Base-by-base conservation (phyloP, 2,888 invertebrate genomes). In the Hypolimnas misippus region DNA sequence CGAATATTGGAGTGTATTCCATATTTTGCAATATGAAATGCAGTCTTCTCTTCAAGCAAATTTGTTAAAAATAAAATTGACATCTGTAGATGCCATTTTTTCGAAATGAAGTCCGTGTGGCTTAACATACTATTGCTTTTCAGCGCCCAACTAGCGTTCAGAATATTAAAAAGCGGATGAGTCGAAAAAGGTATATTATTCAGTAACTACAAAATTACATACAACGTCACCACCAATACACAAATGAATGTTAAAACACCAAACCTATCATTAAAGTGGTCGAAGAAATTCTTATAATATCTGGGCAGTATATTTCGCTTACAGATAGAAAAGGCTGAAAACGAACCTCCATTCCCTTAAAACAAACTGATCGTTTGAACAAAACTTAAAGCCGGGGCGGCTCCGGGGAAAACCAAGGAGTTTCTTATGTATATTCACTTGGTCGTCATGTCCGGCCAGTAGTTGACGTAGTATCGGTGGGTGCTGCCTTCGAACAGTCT, bases 391-490 rank as follows among this genome's bases (percentile, higher is more conserved):
- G 35, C 53, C 52, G 33, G 17, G 6, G 19, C 31, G 57, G 52
- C 62, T 17, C 10, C 33, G 59, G 31, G 49, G 21, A 19, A 35
- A 66, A 65, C 58, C 63, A 60, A 65, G 42, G 19, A 53, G 55
- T 57, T 63, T 33, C 10, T 46, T 14, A 31, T 16, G 17, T 25
- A 8, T 7, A 62, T 70, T 90, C 95, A 96, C 90, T 96, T 96
- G 79, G 95, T 95, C 71, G 96, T 95, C 93, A 97, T 98, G 81
- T 98, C 97, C n/a, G 99, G 99, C 99, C 99, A 99, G 88, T 98
- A 98, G 87, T 98, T 98, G 75, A 99, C 95, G 87, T 97, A 96
- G 91, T 98, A 99, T 73, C 98, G 96, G 83, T 97, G 97, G 5
- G 99, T 98, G 69, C 96, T 96, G 68, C 99, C 99, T 85, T 99